Evolutionary conservation across 2,888 invertebrate genomes (phyloP), one percentile per base, ranked within the genome.

Genomic region (Lasioglossum pauxillum): DNA sequence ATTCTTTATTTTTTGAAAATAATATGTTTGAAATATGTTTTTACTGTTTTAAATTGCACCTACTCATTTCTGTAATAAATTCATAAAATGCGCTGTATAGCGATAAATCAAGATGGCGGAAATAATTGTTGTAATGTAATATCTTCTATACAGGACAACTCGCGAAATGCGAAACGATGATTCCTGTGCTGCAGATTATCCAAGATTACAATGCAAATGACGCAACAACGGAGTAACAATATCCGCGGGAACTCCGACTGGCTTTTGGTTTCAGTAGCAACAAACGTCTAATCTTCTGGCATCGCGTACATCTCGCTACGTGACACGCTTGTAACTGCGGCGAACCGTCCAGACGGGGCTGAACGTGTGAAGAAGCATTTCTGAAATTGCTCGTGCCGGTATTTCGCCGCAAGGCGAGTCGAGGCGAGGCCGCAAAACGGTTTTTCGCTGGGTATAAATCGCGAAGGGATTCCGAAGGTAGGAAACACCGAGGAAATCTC

Each of bases 401-500:
- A 74, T 78, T 84, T 71, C 38, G 44, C 78, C n/a, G 23, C 67
- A 16, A 35, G 53, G 27, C 75, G 38, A 35, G 35, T 0, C 64
- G 35, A 19, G 27, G 71, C 75, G 38, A 60, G 60, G 38, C 44
- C 44, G 57, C 64, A 49, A 71, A 44, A 67, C 75, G 78, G 44
- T 80, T 79, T 76, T 76, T 75, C 73, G 14, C 19, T n/a, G 35
- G 35, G 64, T 79, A 69, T 81, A 80, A 86, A 83, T 81, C 76
- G 75, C 79, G 72, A 60, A 31, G 78, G 86, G 86, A 84, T 86
- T 78, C 71, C 84, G 27, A 69, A 35, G 12, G 57, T 35, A 27
- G 46, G 71, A 83, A 76, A 76, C 75, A 82, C 75, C 80, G 75
- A 41, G 81, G 49, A 72, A 73, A 81, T 82, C 80, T 75, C 73